Evolutionary conservation across 2,113 vertebrate species (phyloP).

Genomic region (Osmerus mordax): DNA sequence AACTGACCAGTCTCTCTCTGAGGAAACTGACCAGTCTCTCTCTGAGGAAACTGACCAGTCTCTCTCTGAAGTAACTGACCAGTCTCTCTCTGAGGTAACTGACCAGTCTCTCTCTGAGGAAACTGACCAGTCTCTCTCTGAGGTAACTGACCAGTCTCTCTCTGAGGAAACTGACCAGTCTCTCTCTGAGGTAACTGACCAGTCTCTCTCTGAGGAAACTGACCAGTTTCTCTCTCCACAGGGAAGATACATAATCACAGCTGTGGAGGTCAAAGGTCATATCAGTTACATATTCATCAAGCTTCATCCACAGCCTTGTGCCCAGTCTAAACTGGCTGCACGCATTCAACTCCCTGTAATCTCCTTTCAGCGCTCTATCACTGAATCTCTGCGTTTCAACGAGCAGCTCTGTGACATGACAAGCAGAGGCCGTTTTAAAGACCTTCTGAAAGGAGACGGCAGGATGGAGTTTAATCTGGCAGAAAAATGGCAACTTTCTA

Average conservation of each 20-base stretch:
- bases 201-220: no score
- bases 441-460: background rate
- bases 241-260: background rate
- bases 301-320: background rate
- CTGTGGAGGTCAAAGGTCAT: background rate
- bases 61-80: no score
- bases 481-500: background rate
- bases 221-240: background rate
- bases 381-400: conserved; percentile 24
- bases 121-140: no score
- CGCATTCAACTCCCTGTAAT: conserved; percentile 22
- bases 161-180: no score
- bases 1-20: no score
- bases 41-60: no score
- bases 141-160: no score
- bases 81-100: no score
- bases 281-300: background rate
- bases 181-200: no score
- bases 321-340: background rate
- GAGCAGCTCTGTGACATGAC: background rate
- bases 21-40: no score
- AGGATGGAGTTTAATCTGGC: conserved; percentile 3
- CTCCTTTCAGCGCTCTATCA: conserved; percentile 30
- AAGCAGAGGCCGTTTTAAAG: background rate
- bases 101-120: no score